Percentiles rank a stretch among this genome's conserved stretches.
Conservation (phyloP, 2,113 vertebrate genomes). For the Rhabdornis inornatus region DNA sequence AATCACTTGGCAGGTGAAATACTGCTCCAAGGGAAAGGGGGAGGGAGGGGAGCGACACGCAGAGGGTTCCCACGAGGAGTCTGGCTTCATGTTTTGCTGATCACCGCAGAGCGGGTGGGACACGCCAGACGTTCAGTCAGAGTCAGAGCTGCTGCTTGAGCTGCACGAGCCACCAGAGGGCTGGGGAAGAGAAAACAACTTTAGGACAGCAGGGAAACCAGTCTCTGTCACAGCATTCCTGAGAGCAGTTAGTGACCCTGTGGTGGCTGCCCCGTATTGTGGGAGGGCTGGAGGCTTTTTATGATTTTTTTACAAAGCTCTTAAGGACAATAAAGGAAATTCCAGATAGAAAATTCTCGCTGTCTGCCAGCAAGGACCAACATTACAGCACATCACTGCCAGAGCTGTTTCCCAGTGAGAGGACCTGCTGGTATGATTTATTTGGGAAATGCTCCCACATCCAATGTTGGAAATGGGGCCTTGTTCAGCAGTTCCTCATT, state of each 20-base stretch:
- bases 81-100: background rate
- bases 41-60: rapidly evolving
- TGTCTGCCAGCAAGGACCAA: background rate
- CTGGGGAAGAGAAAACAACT: background rate
- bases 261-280: background rate
- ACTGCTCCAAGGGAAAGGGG: background rate
- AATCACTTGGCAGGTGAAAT: background rate
- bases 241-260: too few species aligned
- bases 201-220: background rate
- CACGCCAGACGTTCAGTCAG: background rate
- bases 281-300: background rate
- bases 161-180: background rate
- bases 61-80: background rate
- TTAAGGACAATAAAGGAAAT: background rate
- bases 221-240: background rate
- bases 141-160: slow-evolving; percentile 46
- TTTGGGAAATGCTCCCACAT: background rate
- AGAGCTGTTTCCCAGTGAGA: background rate
- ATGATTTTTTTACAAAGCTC: background rate
- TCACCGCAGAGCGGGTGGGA: rapidly evolving
- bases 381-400: background rate
- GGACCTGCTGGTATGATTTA: background rate
- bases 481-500: background rate
- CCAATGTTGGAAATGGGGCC: rapidly evolving
- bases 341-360: background rate